These are phyloP conservation scores for Eulemur rubriventer DNA, from an alignment of 2,797 vertebrate genomes.

Conservation along the genomic window DNA sequence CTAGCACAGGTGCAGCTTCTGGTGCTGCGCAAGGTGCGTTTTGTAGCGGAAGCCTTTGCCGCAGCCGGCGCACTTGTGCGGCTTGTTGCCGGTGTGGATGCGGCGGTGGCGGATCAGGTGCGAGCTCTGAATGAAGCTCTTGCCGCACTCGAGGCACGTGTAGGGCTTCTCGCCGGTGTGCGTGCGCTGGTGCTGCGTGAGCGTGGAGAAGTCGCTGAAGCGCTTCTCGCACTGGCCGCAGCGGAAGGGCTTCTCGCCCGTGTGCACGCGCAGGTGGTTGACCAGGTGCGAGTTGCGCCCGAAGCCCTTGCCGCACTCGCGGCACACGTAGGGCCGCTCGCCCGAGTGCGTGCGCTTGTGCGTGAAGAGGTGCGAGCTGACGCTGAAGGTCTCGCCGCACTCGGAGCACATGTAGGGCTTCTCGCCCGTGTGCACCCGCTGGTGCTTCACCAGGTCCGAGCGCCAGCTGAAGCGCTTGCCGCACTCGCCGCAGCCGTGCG, in stretches of 20 bases:
- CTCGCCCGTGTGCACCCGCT: constrained; percentile 81
- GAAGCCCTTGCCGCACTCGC: constrained; percentile 82
- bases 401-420: constrained; percentile 82
- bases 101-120: constrained; percentile 80
- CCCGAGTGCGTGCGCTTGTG: constrained; percentile 83
- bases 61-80: constrained; percentile 70
- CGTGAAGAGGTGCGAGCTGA: constrained; percentile 83
- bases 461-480: constrained; percentile 83
- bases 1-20: constrained; percentile 78
- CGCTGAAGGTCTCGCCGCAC: constrained; percentile 82
- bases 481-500: constrained; percentile 78
- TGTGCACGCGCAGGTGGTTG: constrained; percentile 82
- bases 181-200: constrained; percentile 82
- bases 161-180: constrained; percentile 82
- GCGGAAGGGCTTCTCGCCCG: constrained; percentile 81
- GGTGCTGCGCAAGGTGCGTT: constrained; percentile 78
- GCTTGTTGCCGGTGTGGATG: constrained; percentile 80
- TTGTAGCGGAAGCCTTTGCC: constrained; percentile 81
- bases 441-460: constrained; percentile 82
- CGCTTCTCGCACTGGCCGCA: constrained; percentile 80
- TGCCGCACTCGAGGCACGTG: constrained; percentile 78
- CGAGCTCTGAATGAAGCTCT: constrained; percentile 81
- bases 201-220: constrained; percentile 82
- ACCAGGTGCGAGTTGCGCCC: constrained; percentile 82
- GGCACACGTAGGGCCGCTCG: constrained; percentile 81